A percentile compares a stretch with the other conserved stretches of the same genome.
Evolutionary conservation across 2,797 vertebrate species (phyloP).

Genomic region (Cossypha caffra): DNA sequence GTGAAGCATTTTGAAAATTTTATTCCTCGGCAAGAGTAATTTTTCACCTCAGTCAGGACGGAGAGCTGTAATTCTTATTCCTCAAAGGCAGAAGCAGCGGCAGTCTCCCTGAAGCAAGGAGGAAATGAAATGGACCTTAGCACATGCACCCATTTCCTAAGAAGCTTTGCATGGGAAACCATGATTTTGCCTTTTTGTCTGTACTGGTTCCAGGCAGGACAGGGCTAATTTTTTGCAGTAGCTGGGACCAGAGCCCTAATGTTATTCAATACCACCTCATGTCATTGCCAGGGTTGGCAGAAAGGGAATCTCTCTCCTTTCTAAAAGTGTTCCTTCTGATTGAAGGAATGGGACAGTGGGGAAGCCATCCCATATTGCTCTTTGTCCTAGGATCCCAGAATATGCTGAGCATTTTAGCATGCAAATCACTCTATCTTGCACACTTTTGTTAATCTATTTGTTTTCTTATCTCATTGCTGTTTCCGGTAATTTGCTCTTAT

Average conservation of each 20-base stretch:
- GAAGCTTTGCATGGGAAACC: not conserved
- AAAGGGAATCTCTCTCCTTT: not conserved
- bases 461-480: not conserved
- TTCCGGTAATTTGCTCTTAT: not conserved
- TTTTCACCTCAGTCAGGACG: not conserved
- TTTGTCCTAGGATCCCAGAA: not conserved
- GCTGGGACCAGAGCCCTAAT: not conserved
- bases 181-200: not conserved
- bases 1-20: not conserved
- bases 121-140: not conserved
- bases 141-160: not conserved
- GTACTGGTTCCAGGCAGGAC: not conserved
- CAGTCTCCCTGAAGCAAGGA: not conserved
- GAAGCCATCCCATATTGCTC: not conserved
- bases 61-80: not conserved
- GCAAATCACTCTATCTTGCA: not conserved
- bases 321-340: not conserved
- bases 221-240: not conserved
- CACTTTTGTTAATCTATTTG: not conserved
- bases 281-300: too few species aligned
- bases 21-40: not conserved
- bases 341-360: accelerated
- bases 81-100: not conserved
- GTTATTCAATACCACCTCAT: not conserved
- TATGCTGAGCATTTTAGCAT: not conserved